Evolutionary conservation across 1,140 invertebrate genomes (phyloP).

Genomic region (Pseudomyrmex cubaensis): DNA sequence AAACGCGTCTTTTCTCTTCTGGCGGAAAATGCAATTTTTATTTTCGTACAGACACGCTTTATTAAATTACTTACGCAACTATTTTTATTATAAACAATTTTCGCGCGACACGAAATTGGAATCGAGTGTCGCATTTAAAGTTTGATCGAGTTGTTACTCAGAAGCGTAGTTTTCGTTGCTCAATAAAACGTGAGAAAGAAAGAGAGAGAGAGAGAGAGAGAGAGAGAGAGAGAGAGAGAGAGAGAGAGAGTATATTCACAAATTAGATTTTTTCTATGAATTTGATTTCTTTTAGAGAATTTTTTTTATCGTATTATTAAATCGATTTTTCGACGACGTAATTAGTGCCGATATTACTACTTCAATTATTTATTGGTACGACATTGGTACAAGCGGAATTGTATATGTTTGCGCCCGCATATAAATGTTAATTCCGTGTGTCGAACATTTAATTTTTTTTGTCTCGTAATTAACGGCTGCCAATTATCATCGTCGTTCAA

Average conservation of each 20-base stretch:
- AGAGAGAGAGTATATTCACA: background rate
- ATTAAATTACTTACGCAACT: conserved; percentile 33
- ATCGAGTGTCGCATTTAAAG: conserved; percentile 1
- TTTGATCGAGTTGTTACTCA: conserved; percentile 4
- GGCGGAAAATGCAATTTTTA: conserved; percentile 39
- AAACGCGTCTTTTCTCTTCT: background rate
- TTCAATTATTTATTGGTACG: conserved; percentile 13
- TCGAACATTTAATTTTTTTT: conserved; percentile 16
- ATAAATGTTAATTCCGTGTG: background rate
- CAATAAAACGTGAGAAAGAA: background rate
- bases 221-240: too few species aligned
- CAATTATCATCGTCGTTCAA: background rate
- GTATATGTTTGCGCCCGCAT: too few species aligned
- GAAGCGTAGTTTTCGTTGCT: background rate
- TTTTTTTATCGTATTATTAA: background rate
- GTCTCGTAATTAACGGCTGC: background rate
- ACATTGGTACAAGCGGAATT: background rate
- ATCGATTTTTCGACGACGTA: background rate
- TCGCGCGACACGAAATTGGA: conserved; percentile 3
- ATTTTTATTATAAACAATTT: conserved; percentile 24
- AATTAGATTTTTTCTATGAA: background rate
- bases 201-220: background rate
- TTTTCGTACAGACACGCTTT: conserved; percentile 21
- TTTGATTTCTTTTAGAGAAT: background rate
- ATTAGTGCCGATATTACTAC: background rate